phyloP scores from a whole-genome alignment of 2,113 vertebrate genomes.

The Phalacrocorax carbo region DNA sequence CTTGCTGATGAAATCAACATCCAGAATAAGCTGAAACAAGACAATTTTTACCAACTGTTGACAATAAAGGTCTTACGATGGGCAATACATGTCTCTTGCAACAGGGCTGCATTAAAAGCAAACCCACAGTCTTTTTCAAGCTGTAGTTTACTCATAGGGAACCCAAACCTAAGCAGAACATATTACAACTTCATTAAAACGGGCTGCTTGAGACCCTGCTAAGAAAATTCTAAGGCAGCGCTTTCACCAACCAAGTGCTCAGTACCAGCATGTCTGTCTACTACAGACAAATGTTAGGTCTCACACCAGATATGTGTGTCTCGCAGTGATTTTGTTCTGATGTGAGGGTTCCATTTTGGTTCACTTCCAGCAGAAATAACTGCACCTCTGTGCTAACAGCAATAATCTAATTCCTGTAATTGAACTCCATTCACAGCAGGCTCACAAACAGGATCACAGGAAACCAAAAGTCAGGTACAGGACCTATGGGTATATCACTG shows the following conservation, averaged over 20 bases:
- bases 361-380: neutral
- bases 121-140: neutral
- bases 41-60: neutral
- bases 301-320: neutral
- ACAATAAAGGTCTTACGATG: neutral
- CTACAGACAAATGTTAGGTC: neutral
- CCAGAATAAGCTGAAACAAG: neutral
- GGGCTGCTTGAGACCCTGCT: neutral
- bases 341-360: neutral
- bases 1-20: neutral
- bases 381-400: neutral
- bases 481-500: slow-evolving; percentile 11
- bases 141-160: neutral
- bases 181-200: neutral
- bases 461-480: neutral
- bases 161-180: neutral
- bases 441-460: neutral
- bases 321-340: fast-evolving
- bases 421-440: neutral
- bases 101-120: neutral
- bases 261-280: neutral
- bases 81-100: neutral
- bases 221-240: neutral
- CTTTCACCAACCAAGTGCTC: neutral
- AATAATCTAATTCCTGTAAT: neutral